Percentiles rank a stretch among this genome's conserved stretches.
These are phyloP conservation scores for Syngnathus floridae DNA, from an alignment of 2,113 vertebrate species.

Conservation along the genomic window DNA sequence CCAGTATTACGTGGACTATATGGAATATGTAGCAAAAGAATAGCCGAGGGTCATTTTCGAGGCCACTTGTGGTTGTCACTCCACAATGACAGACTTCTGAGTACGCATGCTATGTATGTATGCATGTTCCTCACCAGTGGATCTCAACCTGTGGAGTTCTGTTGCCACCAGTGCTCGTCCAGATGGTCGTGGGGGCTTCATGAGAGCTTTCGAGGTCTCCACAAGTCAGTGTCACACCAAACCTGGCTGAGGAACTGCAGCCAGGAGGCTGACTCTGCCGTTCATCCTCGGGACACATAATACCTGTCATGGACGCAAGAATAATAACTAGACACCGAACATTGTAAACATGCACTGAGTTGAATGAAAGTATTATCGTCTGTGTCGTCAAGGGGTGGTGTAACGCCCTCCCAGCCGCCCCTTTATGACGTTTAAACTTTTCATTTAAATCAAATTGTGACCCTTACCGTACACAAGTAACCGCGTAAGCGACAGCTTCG, in stretches of 20 bases:
- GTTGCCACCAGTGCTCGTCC: constrained; percentile 10
- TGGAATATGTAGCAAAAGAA: neutral
- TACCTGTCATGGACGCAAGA: constrained; percentile 9
- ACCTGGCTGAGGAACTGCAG: constrained; percentile 24
- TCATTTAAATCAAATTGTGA: neutral
- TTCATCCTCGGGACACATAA: constrained; percentile 52
- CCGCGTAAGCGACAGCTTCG: neutral
- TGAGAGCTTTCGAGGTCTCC: constrained; percentile 19
- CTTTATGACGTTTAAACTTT: constrained; percentile 3
- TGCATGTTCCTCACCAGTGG: constrained; percentile 37
- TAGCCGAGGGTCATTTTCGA: neutral
- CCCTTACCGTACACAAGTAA: too few species aligned
- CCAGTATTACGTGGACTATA: neutral
- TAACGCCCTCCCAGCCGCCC: too few species aligned
- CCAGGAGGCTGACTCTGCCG: constrained; percentile 32
- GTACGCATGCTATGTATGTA: neutral
- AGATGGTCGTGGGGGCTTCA: constrained; percentile 18
- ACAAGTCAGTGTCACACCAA: constrained; percentile 29
- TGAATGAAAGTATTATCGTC: neutral
- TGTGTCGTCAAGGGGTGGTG: neutral
- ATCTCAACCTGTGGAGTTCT: constrained; percentile 27
- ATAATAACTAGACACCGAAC: neutral
- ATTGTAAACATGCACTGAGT: neutral
- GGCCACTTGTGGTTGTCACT: neutral
- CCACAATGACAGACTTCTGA: neutral